A percentile compares a stretch with the other conserved stretches of the same genome.
These are phyloP conservation scores for Eudasyphora cyanicolor DNA, from an alignment of 2,888 invertebrate genomes.

Conservation along the genomic window DNA sequence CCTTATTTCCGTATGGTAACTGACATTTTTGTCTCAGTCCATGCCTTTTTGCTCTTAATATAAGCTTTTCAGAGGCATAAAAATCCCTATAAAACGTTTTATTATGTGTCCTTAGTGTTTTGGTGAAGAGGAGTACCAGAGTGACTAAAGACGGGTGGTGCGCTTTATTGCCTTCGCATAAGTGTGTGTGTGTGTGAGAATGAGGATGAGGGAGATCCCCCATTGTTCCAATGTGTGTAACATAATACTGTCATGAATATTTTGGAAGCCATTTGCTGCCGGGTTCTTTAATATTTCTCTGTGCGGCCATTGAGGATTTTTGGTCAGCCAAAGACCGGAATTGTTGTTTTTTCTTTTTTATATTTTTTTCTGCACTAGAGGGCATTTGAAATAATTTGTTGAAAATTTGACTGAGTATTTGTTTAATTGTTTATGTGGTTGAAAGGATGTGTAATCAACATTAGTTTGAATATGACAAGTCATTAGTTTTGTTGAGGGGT, in stretches of 20 bases:
- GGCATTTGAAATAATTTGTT: constrained; percentile 13
- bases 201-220: constrained; percentile 12
- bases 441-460: not conserved
- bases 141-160: not conserved
- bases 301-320: too few species aligned
- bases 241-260: constrained; percentile 27
- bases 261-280: constrained; percentile 1
- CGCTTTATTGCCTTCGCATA: not conserved
- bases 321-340: not conserved
- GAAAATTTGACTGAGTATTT: constrained; percentile 2
- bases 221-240: not conserved
- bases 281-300: not conserved
- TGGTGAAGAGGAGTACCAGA: constrained; percentile 26
- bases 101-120: constrained; percentile 41
- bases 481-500: too few species aligned
- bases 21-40: not conserved
- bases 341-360: not conserved
- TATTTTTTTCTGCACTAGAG: not conserved
- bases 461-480: too few species aligned
- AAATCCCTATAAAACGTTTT: constrained; percentile 49
- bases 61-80: constrained; percentile 22
- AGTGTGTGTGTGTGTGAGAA: constrained; percentile 44
- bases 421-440: constrained; percentile 7
- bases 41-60: not conserved
- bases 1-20: not conserved